Conservation (phyloP, 2,113 vertebrate species). For the Machaerirhynchus nigripectus region DNA sequence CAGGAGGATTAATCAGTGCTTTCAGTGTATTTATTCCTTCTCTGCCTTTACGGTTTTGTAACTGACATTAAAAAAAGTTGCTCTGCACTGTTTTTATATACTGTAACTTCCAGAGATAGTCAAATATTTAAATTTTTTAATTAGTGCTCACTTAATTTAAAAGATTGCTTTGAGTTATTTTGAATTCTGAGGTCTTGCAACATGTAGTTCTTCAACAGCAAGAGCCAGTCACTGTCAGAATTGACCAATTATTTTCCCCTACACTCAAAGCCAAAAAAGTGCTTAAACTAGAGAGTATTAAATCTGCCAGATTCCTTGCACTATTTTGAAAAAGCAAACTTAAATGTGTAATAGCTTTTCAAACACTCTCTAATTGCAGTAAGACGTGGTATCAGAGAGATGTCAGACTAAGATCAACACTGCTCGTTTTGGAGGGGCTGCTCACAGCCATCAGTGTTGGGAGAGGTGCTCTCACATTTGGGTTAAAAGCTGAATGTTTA, state of each 20-base stretch:
- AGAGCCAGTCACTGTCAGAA: not conserved
- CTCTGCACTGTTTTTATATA: not conserved
- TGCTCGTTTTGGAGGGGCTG: not conserved
- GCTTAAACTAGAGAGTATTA: not conserved
- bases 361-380: not conserved
- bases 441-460: not conserved
- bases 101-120: not conserved
- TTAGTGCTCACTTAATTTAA: not conserved
- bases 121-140: not conserved
- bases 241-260: not conserved
- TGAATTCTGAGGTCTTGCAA: not conserved
- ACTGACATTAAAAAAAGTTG: not conserved
- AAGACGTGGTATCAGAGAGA: not conserved
- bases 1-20: constrained; percentile 41
- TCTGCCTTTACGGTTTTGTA: constrained; percentile 10
- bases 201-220: not conserved
- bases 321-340: not conserved
- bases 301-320: not conserved
- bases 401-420: not conserved
- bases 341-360: not conserved
- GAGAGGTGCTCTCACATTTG: not conserved
- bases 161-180: not conserved
- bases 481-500: not conserved
- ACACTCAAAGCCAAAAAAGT: not conserved
- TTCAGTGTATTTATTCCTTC: constrained; percentile 33